Evolutionary conservation across 2,113 vertebrate species (phyloP), one percentile per base, ranked within the genome.

Genomic region (Brachyistius frenatus): DNA sequence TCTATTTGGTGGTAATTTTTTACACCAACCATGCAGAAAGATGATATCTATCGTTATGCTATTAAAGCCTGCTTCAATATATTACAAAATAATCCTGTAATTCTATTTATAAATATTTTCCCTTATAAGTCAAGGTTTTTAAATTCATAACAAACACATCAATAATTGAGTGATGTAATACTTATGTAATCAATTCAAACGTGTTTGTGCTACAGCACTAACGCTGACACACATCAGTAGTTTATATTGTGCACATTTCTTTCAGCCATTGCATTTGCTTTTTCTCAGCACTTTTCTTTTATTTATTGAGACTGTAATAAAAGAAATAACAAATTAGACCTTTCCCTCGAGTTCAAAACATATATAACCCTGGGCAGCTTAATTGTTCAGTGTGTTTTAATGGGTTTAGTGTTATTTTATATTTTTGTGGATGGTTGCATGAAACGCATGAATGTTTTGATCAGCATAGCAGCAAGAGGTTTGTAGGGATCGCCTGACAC

Each of bases 151-250:
- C 60, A 68, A 82, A 86, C 63, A 68, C 58, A 73, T 85, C 80
- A 81, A 87, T 89, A 74, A 81, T 85, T 87, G 53, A 90, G 56
- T 54, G 80, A 88, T 78, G 65, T 76, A 69, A 83, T 89, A 85
- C 88, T 85, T 89, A 77, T 80, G 81, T 89, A 89, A 88, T 87
- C 56, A 80, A 85, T 77, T 86, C 64, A 81, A 70, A 82, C 32
- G 72, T 84, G 76, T 86, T 89, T 81, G 73, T 78, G 80, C 67
- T 75, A 53, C 68, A 54, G 57, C 33, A 5, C 41, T 49, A 73
- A 72, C 15, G 60, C 76, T 76, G 75, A 69, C 79, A 70, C 86
- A 81, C 52, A 66, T 81, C 71, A 60, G 56, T 73, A 49, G 60
- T 75, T 86, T 71, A 80, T 61, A 83, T 16, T 65, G 35, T 67